phyloP scores from a whole-genome alignment of 2,888 invertebrate genomes.

The Himalopsyche anomala region DNA sequence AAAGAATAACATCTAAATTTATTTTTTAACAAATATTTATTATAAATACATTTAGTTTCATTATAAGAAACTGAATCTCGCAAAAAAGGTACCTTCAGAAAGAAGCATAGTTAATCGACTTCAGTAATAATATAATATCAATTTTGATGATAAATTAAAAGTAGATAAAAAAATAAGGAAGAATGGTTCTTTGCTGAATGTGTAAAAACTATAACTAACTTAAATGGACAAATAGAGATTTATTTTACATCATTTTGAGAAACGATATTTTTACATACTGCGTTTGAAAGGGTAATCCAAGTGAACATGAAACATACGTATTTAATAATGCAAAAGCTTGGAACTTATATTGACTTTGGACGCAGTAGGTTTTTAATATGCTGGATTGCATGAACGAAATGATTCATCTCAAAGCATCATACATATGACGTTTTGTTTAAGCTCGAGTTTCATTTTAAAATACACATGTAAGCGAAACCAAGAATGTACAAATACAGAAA shows the following conservation, averaged over 20 bases:
- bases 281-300: neutral
- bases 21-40: no score
- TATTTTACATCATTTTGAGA: neutral
- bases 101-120: no score
- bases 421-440: conserved; percentile 19
- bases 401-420: neutral
- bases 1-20: no score
- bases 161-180: no score
- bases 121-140: no score
- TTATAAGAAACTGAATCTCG: no score
- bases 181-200: no score
- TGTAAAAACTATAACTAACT: no score
- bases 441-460: neutral
- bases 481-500: neutral
- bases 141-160: no score
- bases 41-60: no score
- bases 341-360: conserved; percentile 38
- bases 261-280: neutral
- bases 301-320: neutral
- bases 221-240: neutral
- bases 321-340: neutral
- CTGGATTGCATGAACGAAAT: neutral
- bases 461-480: neutral
- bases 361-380: conserved; percentile 28
- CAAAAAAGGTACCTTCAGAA: no score